These are phyloP conservation scores for Vipera ursinii DNA, from an alignment of 2,797 vertebrate genomes.

Conservation along the genomic window DNA sequence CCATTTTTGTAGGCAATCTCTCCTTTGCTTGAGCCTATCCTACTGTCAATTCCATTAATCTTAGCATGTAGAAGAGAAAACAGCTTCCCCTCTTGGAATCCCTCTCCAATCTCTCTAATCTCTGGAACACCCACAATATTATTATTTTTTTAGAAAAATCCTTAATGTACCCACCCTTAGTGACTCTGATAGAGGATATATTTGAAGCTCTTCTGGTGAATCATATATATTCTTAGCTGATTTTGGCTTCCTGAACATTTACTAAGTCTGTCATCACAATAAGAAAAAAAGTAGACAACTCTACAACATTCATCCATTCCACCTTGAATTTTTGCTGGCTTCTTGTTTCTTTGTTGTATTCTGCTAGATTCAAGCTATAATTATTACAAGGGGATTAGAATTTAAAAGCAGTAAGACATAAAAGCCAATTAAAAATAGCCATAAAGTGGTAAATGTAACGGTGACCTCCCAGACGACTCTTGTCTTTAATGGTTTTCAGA, in stretches of 20 bases:
- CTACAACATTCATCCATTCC: not conserved
- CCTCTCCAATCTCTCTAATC: not conserved
- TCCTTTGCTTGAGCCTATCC: not conserved
- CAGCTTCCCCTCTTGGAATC: not conserved
- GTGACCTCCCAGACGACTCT: not conserved
- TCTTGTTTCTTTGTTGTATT: not conserved
- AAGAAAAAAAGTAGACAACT: not conserved
- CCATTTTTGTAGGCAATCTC: not conserved
- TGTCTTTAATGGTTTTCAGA: not conserved
- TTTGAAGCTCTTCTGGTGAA: not conserved
- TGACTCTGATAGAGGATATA: not conserved
- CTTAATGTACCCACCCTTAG: not conserved
- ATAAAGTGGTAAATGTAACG: not conserved
- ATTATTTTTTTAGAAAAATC: not conserved
- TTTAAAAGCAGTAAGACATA: not conserved
- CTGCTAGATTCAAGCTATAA: not conserved
- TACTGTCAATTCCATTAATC: not conserved
- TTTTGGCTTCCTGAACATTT: not conserved
- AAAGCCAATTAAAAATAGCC: not conserved
- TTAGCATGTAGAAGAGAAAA: not conserved
- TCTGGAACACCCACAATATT: not conserved
- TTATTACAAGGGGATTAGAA: not conserved
- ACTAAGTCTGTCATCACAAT: not conserved
- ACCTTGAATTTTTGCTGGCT: not conserved
- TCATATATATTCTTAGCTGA: not conserved